These are phyloP conservation scores for Notodonta dromedarius DNA, from an alignment of 2,888 invertebrate genomes.

Conservation along the genomic window DNA sequence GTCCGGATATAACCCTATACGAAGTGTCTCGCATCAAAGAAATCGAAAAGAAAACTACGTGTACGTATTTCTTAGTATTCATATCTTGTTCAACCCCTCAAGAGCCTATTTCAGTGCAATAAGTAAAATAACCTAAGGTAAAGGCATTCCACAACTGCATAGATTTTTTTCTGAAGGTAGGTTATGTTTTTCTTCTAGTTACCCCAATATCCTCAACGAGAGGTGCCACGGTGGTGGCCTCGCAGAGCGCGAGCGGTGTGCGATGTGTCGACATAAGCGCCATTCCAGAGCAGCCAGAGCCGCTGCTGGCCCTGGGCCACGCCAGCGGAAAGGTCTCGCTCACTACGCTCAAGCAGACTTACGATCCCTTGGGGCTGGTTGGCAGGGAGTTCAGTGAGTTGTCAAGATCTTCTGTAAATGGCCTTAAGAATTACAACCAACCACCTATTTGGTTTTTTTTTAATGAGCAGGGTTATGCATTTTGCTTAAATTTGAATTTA, in stretches of 20 bases:
- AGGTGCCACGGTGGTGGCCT: slow-evolving; percentile 88
- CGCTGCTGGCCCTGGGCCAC: slow-evolving; percentile 94
- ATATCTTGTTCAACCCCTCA: too few species aligned
- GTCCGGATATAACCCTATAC: slow-evolving; percentile 94
- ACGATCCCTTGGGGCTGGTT: slow-evolving; percentile 87
- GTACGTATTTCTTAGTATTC: slow-evolving; percentile 47
- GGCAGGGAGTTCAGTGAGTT: slow-evolving; percentile 90
- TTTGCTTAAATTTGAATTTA: too few species aligned
- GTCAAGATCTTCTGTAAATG: neutral
- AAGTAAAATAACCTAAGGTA: too few species aligned
- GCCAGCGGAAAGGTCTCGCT: slow-evolving; percentile 94
- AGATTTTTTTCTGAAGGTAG: too few species aligned
- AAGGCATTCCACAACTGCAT: too few species aligned
- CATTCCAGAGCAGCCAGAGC: slow-evolving; percentile 89
- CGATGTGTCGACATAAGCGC: slow-evolving; percentile 94
- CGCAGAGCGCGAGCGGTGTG: slow-evolving; percentile 92
- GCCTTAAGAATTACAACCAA: too few species aligned
- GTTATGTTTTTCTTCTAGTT: slow-evolving; percentile 68
- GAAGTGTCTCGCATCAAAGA: slow-evolving; percentile 88
- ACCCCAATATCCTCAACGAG: slow-evolving; percentile 88
- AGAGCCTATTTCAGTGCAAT: too few species aligned
- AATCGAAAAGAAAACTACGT: slow-evolving; percentile 76
- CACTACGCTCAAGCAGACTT: slow-evolving; percentile 89
- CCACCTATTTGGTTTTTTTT: too few species aligned
- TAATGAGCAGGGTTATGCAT: too few species aligned